Evolutionary conservation across 2,888 invertebrate species (phyloP).

Genomic region (Myopa testacea): DNA sequence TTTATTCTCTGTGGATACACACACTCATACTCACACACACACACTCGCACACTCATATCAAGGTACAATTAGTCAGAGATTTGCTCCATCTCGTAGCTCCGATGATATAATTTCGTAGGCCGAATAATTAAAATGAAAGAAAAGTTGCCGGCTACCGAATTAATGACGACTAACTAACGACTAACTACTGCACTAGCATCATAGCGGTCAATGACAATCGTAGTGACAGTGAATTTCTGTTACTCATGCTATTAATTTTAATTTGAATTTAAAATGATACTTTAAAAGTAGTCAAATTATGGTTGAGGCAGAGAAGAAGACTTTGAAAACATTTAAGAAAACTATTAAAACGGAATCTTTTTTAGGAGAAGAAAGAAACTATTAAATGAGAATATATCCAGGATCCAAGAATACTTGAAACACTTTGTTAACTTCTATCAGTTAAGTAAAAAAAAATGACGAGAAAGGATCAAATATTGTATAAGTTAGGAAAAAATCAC

Average conservation of each 20-base stretch:
- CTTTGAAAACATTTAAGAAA: background rate
- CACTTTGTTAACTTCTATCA: no score
- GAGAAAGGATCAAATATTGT: no score
- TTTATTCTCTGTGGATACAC: background rate
- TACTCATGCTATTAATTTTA: conserved; percentile 9
- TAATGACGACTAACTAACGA: background rate
- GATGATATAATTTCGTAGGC: background rate
- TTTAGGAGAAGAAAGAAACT: background rate
- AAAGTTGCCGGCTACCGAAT: conserved; percentile 20
- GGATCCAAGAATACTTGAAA: no score
- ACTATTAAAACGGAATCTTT: background rate
- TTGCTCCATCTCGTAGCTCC: background rate
- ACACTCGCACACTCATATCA: background rate
- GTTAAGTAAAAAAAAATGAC: no score
- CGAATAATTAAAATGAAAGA: conserved; percentile 32
- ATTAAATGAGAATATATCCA: background rate
- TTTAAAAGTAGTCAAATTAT: background rate
- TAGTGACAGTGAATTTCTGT: conserved; percentile 29
- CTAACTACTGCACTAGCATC: background rate
- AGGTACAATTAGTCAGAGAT: conserved; percentile 18
- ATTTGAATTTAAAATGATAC: background rate
- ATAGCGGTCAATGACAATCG: conserved; percentile 50
- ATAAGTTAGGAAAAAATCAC: no score
- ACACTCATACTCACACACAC: background rate
- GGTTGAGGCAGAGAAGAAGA: background rate